Conservation (phyloP, 2,888 invertebrate species). For the Ormyrus nitidulus region DNA sequence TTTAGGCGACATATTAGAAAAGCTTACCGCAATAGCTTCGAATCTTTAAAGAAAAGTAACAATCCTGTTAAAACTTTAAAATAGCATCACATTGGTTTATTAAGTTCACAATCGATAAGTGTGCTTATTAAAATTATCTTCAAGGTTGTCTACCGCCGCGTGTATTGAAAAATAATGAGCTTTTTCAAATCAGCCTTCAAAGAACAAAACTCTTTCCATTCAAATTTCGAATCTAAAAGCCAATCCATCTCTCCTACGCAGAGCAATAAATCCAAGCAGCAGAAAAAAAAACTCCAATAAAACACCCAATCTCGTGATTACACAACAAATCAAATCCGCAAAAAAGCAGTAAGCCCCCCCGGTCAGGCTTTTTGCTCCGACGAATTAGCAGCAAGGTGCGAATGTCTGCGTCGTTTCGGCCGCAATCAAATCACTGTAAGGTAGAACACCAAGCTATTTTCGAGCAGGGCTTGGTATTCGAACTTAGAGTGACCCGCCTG, state of each 20-base stretch:
- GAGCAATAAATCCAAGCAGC: no score
- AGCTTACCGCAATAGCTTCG: no score
- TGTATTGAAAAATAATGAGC: constrained; percentile 19
- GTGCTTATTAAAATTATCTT: constrained; percentile 29
- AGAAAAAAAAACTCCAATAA: no score
- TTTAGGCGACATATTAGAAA: no score
- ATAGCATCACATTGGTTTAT: constrained; percentile 6
- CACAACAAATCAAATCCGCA: not conserved
- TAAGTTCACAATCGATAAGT: constrained; percentile 22
- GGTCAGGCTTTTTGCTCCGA: not conserved
- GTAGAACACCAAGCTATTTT: constrained; percentile 94
- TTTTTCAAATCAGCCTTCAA: constrained; percentile 31
- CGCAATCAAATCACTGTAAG: constrained; percentile 92
- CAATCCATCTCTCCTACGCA: no score
- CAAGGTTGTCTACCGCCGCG: constrained; percentile 17
- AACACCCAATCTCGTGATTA: not conserved
- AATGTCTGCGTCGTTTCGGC: constrained; percentile 46
- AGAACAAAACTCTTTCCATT: not conserved
- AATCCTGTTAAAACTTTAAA: not conserved
- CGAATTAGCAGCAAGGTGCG: constrained; percentile 23
- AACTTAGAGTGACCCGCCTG: constrained; percentile 91
- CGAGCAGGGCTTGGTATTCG: constrained; percentile 90
- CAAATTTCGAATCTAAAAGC: no score
- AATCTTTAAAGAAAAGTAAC: no score
- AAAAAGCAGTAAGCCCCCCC: not conserved